Conservation (phyloP, 2,888 invertebrate genomes). For the Kryphioiulus occultus region DNA sequence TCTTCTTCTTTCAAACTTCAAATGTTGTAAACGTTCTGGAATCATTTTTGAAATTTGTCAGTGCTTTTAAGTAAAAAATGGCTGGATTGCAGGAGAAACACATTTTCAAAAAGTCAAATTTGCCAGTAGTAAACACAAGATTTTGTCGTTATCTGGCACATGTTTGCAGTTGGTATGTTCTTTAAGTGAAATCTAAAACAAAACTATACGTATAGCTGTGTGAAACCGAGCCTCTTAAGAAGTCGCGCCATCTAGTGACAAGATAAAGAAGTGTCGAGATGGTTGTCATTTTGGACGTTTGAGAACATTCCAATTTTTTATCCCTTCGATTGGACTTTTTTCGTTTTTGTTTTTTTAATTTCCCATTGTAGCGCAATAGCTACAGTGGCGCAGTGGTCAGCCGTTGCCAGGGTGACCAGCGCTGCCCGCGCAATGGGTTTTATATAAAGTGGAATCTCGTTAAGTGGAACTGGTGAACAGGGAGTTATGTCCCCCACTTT, state of each 20-base stretch:
- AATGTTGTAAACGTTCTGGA: too few relatives aligned
- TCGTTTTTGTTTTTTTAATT: not conserved
- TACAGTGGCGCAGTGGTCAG: conserved; percentile 19
- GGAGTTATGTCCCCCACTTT: conserved; percentile 39
- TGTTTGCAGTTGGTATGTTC: too few relatives aligned
- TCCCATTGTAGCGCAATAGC: not conserved
- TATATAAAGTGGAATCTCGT: conserved; percentile 51
- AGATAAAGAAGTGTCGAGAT: not conserved
- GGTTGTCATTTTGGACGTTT: not conserved
- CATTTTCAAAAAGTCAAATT: too few relatives aligned
- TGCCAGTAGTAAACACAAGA: too few relatives aligned
- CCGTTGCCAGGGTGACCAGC: conserved; percentile 37
- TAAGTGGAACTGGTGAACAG: conserved; percentile 44
- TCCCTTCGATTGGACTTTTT: too few relatives aligned
- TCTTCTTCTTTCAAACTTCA: too few relatives aligned
- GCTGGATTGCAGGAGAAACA: too few relatives aligned
- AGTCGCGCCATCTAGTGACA: not conserved
- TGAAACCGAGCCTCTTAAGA: not conserved
- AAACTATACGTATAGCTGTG: not conserved
- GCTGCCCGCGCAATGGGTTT: conserved; percentile 37
- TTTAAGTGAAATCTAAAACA: not conserved
- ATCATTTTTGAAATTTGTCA: too few relatives aligned
- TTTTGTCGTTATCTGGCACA: too few relatives aligned
- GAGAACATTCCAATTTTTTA: not conserved
- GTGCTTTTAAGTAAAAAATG: too few relatives aligned